A percentile compares a stretch with the other conserved stretches of the same genome.
Conservation (phyloP, 1,140 invertebrate genomes). For the Holcopasites calliopsidis region DNA sequence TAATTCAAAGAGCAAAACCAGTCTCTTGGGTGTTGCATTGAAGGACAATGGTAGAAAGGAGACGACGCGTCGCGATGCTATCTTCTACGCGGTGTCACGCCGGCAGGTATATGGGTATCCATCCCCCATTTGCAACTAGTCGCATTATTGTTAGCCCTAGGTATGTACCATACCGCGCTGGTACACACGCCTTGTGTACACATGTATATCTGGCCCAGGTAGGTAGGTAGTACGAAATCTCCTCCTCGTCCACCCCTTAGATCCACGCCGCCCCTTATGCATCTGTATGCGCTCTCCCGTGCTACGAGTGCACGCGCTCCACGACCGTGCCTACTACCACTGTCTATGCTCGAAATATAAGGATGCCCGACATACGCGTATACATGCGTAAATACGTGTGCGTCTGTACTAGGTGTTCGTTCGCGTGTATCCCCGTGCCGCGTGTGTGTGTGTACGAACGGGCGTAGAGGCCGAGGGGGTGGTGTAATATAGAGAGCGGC, state of each 20-base stretch:
- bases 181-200: slow-evolving; percentile 57
- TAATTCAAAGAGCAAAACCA: neutral
- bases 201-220: slow-evolving; percentile 61
- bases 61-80: slow-evolving; percentile 22
- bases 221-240: slow-evolving; percentile 52
- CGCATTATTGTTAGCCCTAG: slow-evolving; percentile 66
- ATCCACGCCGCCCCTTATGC: slow-evolving; percentile 33
- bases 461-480: slow-evolving; percentile 53
- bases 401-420: neutral
- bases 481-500: slow-evolving; percentile 77
- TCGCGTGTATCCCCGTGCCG: too few species aligned
- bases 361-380: slow-evolving; percentile 1
- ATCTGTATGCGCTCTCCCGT: slow-evolving; percentile 21
- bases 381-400: neutral
- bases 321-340: too few species aligned
- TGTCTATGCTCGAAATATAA: slow-evolving; percentile 29
- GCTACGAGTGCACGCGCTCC: neutral
- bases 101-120: slow-evolving; percentile 62
- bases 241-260: slow-evolving; percentile 52
- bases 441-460: slow-evolving; percentile 26
- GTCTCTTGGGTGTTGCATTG: too few species aligned
- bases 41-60: neutral
- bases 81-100: slow-evolving; percentile 61
- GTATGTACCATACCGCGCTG: slow-evolving; percentile 62
- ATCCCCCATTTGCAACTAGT: slow-evolving; percentile 65